phyloP scores from a whole-genome alignment of 2,113 vertebrate genomes.

The Coturnix japonica region DNA sequence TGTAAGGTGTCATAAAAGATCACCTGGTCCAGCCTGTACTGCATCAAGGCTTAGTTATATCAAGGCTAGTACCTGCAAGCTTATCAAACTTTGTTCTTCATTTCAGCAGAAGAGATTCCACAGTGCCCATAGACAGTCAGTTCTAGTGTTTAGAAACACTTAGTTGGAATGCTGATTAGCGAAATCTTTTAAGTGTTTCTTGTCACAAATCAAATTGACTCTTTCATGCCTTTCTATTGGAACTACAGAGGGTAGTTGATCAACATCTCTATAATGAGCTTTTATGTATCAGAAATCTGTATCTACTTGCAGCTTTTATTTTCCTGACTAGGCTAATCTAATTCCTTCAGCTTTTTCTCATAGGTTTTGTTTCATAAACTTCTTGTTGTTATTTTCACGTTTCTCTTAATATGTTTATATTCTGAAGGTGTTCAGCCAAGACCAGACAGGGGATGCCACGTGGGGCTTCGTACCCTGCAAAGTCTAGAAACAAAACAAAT shows the following conservation, averaged over 20 bases:
- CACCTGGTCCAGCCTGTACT: background rate
- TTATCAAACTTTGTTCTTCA: background rate
- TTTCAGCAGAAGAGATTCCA: background rate
- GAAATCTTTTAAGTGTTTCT: constrained; percentile 25
- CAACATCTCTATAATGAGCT: background rate
- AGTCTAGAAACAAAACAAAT: constrained; percentile 1
- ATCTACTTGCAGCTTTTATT: background rate
- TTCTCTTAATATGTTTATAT: background rate
- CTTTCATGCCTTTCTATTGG: background rate
- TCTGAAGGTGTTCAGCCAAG: background rate
- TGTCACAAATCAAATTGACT: background rate
- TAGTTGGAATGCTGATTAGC: background rate
- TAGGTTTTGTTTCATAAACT: background rate
- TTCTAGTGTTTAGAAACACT: background rate
- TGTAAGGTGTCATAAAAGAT: background rate
- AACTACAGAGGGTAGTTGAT: background rate
- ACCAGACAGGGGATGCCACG: background rate
- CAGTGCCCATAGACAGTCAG: background rate
- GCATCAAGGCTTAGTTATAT: background rate
- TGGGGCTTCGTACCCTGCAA: fast-evolving
- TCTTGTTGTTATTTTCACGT: background rate
- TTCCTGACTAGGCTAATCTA: constrained; percentile 21
- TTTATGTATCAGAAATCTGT: background rate
- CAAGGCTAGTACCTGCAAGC: background rate
- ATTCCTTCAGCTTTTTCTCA: constrained; percentile 20